Evolutionary conservation across 2,113 vertebrate species (phyloP), one percentile per base, ranked within the genome.

Genomic region (Istiophorus platypterus): DNA sequence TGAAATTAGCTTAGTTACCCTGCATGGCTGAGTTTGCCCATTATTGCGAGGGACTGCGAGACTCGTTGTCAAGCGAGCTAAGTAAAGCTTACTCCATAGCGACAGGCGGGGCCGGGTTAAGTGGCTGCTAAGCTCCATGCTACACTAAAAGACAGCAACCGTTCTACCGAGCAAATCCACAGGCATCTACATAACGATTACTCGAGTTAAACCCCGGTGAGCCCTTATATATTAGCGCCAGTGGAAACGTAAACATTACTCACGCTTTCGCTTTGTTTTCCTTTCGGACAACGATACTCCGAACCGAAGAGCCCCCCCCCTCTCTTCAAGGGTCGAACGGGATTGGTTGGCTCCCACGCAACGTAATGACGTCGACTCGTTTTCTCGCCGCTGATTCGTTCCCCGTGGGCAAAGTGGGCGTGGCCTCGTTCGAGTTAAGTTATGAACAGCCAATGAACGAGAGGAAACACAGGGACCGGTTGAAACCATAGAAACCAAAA

Each of bases 401-500:
- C 1, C 0, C 14, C 2, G 0, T 1, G 0, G 0, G 0, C 0
- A 7, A 27, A 78, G 29, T 57, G 0, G 91, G 90, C 75, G 82
- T 86, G n/a, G 4, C 1, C 63, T 37, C 1, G 0, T 66, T 81
- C 80, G 74, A 90, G 27, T 69, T 64, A n/a, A 71, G 0, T 62
- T 17, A 3, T 9, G 0, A 64, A 22, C 37, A 81, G 26, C 92
- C 93, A 94, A 92, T 92, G 26, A 75, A 1, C 15, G 41, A 24
- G 4, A 14, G 22, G 20, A 29, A 15, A 1, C 10, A 1, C 5
- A 3, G 42, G 13, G 3, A 3, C 1, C 26, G 10, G 34, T 18
- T 54, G 86, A 85, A 91, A 90, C 92, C 92, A 93, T 94, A 84
- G 92, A 76, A 91, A 94, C 89, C 31, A 76, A 66, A 12, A 56